These are phyloP conservation scores for Lithophane socia DNA, from an alignment of 2,888 invertebrate species.

Conservation along the genomic window DNA sequence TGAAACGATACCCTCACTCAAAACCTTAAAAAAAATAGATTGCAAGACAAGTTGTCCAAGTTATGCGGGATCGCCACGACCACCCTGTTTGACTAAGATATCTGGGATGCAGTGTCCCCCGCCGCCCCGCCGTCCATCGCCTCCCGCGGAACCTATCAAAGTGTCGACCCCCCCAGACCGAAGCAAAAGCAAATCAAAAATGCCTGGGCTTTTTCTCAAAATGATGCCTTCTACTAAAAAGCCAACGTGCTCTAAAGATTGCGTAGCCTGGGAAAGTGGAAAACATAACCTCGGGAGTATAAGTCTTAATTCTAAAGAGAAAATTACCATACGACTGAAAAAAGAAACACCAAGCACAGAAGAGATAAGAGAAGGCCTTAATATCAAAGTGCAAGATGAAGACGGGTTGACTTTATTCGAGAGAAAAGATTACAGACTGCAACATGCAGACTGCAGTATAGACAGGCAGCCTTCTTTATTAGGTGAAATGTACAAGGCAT, in stretches of 20 bases:
- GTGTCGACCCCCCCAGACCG: slow-evolving; percentile 4
- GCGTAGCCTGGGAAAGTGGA: slow-evolving; percentile 49
- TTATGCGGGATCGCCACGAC: slow-evolving; percentile 24
- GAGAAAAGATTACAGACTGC: slow-evolving; percentile 74
- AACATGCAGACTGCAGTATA: slow-evolving; percentile 47
- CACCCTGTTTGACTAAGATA: slow-evolving; percentile 34
- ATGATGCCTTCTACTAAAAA: slow-evolving; percentile 66
- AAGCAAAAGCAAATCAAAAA: slow-evolving; percentile 51
- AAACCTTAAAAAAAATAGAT: slow-evolving; percentile 34
- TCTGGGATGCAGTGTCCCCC: slow-evolving; percentile 51
- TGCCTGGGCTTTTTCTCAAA: slow-evolving; percentile 73
- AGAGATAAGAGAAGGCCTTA: slow-evolving; percentile 74
- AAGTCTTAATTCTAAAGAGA: slow-evolving; percentile 72
- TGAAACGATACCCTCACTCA: slow-evolving; percentile 52
- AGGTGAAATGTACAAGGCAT: slow-evolving; percentile 74
- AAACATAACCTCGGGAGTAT: slow-evolving; percentile 56
- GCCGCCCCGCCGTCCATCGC: neutral
- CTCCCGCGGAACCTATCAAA: slow-evolving; percentile 20
- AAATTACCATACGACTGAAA: slow-evolving; percentile 73
- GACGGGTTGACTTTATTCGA: slow-evolving; percentile 80
- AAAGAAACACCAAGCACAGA: slow-evolving; percentile 73
- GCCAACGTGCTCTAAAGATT: slow-evolving; percentile 65
- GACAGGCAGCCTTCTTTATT: slow-evolving; percentile 63
- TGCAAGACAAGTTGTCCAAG: slow-evolving; percentile 66
- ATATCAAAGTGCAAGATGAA: slow-evolving; percentile 79